Conservation (phyloP, 1,140 invertebrate genomes). For the Lucilia sericata region DNA sequence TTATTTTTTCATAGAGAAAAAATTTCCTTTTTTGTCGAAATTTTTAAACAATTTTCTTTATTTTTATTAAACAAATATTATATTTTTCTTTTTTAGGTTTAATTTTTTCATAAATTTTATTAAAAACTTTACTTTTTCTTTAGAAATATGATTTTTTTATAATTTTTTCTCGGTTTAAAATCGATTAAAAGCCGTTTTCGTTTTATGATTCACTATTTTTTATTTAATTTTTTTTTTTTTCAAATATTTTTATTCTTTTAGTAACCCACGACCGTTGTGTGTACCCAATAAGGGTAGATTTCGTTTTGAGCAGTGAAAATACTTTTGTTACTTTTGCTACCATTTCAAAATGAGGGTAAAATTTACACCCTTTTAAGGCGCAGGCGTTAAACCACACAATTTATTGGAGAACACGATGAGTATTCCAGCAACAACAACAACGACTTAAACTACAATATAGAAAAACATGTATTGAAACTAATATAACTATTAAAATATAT, state of each 20-base stretch:
- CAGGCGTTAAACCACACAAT: background rate
- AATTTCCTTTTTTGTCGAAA: background rate
- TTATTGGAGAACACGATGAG: background rate
- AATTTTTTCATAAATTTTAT: background rate
- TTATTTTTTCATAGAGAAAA: background rate
- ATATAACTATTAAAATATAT: background rate
- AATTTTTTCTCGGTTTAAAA: background rate
- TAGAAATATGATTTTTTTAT: background rate
- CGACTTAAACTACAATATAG: background rate
- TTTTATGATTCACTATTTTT: slow-evolving; percentile 36
- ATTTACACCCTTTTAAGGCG: slow-evolving; percentile 32
- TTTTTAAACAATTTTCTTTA: background rate
- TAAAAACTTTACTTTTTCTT: background rate
- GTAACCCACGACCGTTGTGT: slow-evolving; percentile 25
- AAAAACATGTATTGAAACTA: slow-evolving; percentile 7
- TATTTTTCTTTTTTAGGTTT: background rate
- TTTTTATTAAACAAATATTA: background rate
- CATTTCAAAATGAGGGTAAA: slow-evolving; percentile 17
- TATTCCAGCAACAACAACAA: background rate
- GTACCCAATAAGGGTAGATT: slow-evolving; percentile 43
- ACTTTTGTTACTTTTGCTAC: slow-evolving; percentile 5
- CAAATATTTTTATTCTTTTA: background rate
- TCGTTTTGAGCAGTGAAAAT: slow-evolving; percentile 33
- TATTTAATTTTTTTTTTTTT: slow-evolving; percentile 25
- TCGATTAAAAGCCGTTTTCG: background rate